phyloP scores from a whole-genome alignment of 1,140 invertebrate genomes.

The Bacillus rossius region DNA sequence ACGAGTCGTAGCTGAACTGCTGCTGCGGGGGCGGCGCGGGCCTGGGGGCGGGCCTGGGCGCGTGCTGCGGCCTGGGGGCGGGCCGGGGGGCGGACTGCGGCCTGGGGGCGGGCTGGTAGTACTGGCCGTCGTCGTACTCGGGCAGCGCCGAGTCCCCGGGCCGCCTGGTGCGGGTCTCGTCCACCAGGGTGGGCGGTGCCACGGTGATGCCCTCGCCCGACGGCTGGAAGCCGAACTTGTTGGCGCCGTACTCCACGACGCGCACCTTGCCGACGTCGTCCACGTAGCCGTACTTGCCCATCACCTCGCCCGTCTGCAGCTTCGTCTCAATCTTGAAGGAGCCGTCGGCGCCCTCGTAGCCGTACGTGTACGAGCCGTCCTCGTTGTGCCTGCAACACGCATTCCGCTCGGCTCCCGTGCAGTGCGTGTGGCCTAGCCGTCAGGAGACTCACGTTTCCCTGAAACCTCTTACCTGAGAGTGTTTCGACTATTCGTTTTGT shows the following conservation, averaged over 20 bases:
- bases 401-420: too few relatives aligned
- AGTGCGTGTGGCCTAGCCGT: too few relatives aligned
- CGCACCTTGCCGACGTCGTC: slow-evolving; percentile 74
- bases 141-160: slow-evolving; percentile 27
- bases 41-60: slow-evolving; percentile 24
- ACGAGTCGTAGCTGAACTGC: slow-evolving; percentile 6
- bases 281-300: slow-evolving; percentile 83
- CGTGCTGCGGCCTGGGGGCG: slow-evolving; percentile 7
- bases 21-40: not conserved
- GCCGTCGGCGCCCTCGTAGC: slow-evolving; percentile 77
- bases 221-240: slow-evolving; percentile 80
- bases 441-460: too few relatives aligned
- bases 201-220: slow-evolving; percentile 80
- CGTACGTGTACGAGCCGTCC: slow-evolving; percentile 82
- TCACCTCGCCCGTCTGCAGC: slow-evolving; percentile 66
- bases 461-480: too few relatives aligned
- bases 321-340: slow-evolving; percentile 85
- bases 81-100: slow-evolving; percentile 24
- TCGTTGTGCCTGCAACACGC: slow-evolving; percentile 64
- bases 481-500: too few relatives aligned
- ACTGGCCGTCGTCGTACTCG: slow-evolving; percentile 45
- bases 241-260: slow-evolving; percentile 83
- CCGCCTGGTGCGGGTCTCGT: slow-evolving; percentile 46
- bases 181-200: slow-evolving; percentile 69
- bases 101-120: slow-evolving; percentile 35